Conservation (phyloP, 1,140 invertebrate genomes). For the Nasonia giraulti region DNA sequence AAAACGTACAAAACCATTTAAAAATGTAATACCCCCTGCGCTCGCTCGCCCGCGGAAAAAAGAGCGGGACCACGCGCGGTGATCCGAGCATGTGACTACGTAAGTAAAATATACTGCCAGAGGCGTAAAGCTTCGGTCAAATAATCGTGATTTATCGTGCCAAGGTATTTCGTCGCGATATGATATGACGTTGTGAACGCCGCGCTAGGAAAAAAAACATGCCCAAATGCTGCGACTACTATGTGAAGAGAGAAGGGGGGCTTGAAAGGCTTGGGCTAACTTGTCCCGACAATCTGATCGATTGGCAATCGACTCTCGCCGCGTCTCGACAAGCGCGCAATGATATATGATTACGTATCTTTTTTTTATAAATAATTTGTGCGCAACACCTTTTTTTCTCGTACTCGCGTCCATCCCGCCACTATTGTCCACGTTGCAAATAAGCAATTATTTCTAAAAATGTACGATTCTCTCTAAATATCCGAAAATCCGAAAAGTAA, state of each 20-base stretch:
- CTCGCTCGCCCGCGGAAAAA: slow-evolving; percentile 51
- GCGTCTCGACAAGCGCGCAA: slow-evolving; percentile 23
- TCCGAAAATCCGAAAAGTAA: neutral
- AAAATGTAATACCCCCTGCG: slow-evolving; percentile 71
- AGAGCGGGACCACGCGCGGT: slow-evolving; percentile 55
- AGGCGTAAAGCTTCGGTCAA: slow-evolving; percentile 71
- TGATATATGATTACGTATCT: slow-evolving; percentile 45
- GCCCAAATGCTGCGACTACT: neutral
- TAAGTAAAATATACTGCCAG: slow-evolving; percentile 75
- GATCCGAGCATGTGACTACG: slow-evolving; percentile 72
- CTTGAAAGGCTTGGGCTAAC: neutral
- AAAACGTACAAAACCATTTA: slow-evolving; percentile 75
- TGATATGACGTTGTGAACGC: slow-evolving; percentile 41
- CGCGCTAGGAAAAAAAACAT: slow-evolving; percentile 30
- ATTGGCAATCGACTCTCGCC: slow-evolving; percentile 43
- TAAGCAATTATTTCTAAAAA: neutral
- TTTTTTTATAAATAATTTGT: slow-evolving; percentile 46
- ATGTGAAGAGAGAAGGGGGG: neutral
- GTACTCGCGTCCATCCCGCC: too few species aligned
- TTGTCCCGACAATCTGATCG: slow-evolving; percentile 42
- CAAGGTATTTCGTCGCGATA: slow-evolving; percentile 69
- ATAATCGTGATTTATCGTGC: slow-evolving; percentile 74
- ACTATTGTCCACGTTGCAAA: too few species aligned
- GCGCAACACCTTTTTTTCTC: slow-evolving; percentile 1
- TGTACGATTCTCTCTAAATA: neutral